Conservation (phyloP, 2,113 vertebrate species). For the Nesoenas mayeri region DNA sequence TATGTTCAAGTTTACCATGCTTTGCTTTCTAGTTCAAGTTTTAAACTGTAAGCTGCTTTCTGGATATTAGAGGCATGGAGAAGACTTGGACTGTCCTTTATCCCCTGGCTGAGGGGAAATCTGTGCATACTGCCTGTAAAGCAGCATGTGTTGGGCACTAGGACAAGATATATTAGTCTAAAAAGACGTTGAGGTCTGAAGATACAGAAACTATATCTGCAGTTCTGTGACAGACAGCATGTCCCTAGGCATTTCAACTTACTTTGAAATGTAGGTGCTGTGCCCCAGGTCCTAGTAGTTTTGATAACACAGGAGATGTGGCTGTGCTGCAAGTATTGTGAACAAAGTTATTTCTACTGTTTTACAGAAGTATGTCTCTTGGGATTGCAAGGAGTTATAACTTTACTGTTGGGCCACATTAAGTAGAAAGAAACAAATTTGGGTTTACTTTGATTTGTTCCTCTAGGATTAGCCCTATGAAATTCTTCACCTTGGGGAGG, state of each 20-base stretch:
- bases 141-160: not conserved
- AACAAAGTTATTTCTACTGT: not conserved
- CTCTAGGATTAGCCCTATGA: not conserved
- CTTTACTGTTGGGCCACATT: not conserved
- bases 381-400: not conserved
- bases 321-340: not conserved
- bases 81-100: not conserved
- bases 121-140: not conserved
- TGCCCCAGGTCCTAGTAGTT: not conserved
- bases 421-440: not conserved
- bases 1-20: not conserved
- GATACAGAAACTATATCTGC: not conserved
- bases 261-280: not conserved
- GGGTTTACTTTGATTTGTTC: not conserved
- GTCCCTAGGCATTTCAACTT: not conserved
- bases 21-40: not conserved
- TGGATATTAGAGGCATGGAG: not conserved
- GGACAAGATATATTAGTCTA: not conserved
- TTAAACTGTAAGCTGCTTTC: not conserved
- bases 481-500: not conserved
- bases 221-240: fast-evolving
- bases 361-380: not conserved
- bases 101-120: not conserved
- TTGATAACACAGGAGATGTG: not conserved
- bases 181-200: not conserved